Percentiles rank a stretch among this genome's conserved stretches.
Evolutionary conservation across 2,113 vertebrate species (phyloP).

Genomic region (Psittacus erithacus): DNA sequence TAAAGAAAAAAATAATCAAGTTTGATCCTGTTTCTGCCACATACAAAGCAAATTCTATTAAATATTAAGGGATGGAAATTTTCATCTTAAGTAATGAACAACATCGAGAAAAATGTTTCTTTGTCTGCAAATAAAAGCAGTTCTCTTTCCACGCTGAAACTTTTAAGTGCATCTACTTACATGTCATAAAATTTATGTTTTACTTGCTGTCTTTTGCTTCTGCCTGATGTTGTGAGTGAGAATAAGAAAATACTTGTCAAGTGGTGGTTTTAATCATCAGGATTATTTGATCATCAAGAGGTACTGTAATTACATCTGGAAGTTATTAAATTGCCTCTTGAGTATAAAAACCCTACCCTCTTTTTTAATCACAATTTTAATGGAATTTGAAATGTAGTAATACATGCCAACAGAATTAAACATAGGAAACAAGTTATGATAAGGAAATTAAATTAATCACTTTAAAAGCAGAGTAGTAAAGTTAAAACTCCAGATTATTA

Average conservation of each 20-base stretch:
- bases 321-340: slow-evolving; percentile 16
- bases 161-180: not conserved
- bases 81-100: not conserved
- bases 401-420: not conserved
- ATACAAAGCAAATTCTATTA: not conserved
- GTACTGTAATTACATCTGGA: not conserved
- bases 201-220: not conserved
- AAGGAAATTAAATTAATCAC: slow-evolving; percentile 31
- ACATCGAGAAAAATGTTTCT: not conserved
- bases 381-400: slow-evolving; percentile 3
- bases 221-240: not conserved
- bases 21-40: not conserved
- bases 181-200: not conserved
- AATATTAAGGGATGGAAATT: not conserved
- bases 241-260: slow-evolving; percentile 25
- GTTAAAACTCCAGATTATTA: not conserved
- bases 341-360: not conserved
- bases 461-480: not conserved
- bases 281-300: not conserved
- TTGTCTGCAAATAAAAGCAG: not conserved
- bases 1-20: not conserved
- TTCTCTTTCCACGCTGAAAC: not conserved
- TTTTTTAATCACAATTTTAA: slow-evolving; percentile 14
- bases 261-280: not conserved
- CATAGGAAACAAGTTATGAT: slow-evolving; percentile 5